These are phyloP conservation scores for Abscondita cerata DNA, from an alignment of 2,888 invertebrate species.

Conservation along the genomic window DNA sequence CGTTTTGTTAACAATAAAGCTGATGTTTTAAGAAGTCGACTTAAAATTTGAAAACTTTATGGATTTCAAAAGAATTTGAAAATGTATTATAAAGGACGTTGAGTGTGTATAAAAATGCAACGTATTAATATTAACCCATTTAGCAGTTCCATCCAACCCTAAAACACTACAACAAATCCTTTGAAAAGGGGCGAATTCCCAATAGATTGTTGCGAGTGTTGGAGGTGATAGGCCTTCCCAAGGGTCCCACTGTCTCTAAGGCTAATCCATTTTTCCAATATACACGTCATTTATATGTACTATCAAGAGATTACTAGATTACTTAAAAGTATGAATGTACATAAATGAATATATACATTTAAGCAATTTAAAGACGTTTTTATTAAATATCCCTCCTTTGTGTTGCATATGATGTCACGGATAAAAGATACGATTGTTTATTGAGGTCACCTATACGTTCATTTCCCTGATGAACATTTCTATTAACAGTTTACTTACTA, in stretches of 20 bases:
- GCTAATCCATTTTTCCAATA: slow-evolving; percentile 59
- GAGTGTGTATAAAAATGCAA: slow-evolving; percentile 5
- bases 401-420: background rate
- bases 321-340: slow-evolving; percentile 45
- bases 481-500: no score
- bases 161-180: slow-evolving; percentile 47
- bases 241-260: slow-evolving; percentile 51
- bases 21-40: slow-evolving; percentile 3
- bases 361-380: slow-evolving; percentile 10
- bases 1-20: slow-evolving; percentile 24
- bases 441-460: no score
- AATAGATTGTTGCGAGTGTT: slow-evolving; percentile 52
- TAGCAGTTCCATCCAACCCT: slow-evolving; percentile 30
- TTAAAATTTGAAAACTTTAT: slow-evolving; percentile 3
- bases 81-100: background rate
- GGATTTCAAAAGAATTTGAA: background rate
- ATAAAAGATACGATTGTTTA: no score
- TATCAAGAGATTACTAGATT: slow-evolving; percentile 50
- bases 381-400: background rate
- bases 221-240: slow-evolving; percentile 56
- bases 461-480: no score
- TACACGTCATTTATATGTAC: slow-evolving; percentile 57
- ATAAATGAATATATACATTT: slow-evolving; percentile 36
- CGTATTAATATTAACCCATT: slow-evolving; percentile 19
- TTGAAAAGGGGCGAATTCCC: slow-evolving; percentile 47